These are phyloP conservation scores for Crotalus horridus DNA, from an alignment of 2,113 vertebrate genomes.

Conservation along the genomic window DNA sequence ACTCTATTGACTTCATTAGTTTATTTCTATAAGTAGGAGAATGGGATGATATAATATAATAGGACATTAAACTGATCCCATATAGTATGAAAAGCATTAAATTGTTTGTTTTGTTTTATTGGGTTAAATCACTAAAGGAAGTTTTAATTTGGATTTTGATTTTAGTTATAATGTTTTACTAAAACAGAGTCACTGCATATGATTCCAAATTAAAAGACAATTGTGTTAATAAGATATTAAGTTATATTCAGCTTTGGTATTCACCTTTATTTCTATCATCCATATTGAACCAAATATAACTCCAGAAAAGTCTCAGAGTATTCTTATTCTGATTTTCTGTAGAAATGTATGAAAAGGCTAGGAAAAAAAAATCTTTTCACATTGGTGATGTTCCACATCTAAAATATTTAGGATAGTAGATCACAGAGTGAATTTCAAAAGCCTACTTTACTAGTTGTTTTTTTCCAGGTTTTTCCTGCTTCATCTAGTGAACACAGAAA, in stretches of 20 bases:
- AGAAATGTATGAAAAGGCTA: neutral
- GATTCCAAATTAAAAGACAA: constrained; percentile 7
- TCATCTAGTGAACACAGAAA: neutral
- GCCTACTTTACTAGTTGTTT: neutral
- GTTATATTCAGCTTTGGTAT: neutral
- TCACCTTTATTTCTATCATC: constrained; percentile 1
- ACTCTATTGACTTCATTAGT: neutral
- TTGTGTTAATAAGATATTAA: neutral
- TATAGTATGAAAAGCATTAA: neutral
- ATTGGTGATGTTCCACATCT: neutral
- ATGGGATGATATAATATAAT: neutral
- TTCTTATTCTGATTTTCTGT: neutral
- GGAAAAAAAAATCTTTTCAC: neutral
- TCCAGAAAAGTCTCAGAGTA: neutral
- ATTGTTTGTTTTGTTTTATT: neutral
- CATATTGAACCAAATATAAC: neutral
- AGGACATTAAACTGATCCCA: neutral
- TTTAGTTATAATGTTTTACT: neutral
- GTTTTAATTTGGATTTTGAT: neutral
- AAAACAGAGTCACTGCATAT: neutral
- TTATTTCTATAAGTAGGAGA: neutral
- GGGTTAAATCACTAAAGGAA: neutral
- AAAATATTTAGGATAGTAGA: neutral
- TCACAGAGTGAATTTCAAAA: neutral
- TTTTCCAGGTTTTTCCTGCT: neutral